phyloP scores from a whole-genome alignment of 2,888 invertebrate species.

The Tenodera sinensis region DNA sequence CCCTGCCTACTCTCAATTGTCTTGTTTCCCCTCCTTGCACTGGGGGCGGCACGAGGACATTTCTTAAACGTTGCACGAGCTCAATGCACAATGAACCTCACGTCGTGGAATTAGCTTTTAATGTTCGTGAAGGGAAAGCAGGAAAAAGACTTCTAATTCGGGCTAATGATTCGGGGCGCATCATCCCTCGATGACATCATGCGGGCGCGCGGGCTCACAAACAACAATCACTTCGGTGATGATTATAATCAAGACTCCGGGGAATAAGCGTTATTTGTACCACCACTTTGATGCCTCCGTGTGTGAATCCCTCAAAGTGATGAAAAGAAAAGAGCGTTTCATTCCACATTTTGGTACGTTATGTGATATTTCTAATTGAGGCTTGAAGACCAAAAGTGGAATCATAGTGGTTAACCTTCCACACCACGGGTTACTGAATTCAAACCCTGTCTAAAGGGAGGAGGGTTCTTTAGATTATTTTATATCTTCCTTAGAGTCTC shows the following conservation, averaged over 20 bases:
- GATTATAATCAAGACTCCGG: not conserved
- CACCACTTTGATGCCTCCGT: too few species aligned
- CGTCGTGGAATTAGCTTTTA: not conserved
- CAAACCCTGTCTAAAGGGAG: too few species aligned
- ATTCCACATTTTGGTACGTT: too few species aligned
- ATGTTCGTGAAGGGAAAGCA: not conserved
- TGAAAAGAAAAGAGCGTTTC: too few species aligned
- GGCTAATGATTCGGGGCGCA: not conserved
- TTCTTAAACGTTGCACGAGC: not conserved
- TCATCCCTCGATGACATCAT: not conserved
- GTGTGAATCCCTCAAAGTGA: too few species aligned
- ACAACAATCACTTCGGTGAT: not conserved
- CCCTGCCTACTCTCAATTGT: not conserved
- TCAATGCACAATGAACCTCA: not conserved
- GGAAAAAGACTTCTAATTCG: not conserved
- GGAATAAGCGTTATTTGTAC: not conserved
- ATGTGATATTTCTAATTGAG: too few species aligned
- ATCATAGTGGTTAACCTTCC: too few species aligned
- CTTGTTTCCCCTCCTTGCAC: not conserved
- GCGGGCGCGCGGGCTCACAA: not conserved
- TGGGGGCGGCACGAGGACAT: not conserved
- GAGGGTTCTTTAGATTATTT: too few species aligned
- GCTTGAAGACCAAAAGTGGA: too few species aligned
- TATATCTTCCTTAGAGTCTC: too few species aligned
- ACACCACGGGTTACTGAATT: too few species aligned